Evolutionary conservation across 1,140 invertebrate species (phyloP).

Genomic region (Riptortus pedestris): DNA sequence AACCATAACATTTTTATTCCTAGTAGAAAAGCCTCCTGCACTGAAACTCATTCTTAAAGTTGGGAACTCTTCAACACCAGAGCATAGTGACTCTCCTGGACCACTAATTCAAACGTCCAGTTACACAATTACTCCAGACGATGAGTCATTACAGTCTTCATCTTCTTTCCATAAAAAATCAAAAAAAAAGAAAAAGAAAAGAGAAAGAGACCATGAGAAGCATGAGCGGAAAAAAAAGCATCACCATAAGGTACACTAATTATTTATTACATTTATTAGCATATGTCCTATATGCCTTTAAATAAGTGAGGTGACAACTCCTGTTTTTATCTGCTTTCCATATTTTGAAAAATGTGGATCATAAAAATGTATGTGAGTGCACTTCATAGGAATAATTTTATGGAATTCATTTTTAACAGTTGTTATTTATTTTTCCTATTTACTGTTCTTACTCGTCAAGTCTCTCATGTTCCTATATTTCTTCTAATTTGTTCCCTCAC

Average conservation of each 20-base stretch:
- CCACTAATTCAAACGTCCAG: conserved; percentile 21
- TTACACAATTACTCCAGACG: conserved; percentile 28
- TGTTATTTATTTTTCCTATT: too few species aligned
- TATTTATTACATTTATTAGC: too few species aligned
- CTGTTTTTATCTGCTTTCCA: too few species aligned
- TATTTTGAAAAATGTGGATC: too few species aligned
- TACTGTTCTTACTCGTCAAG: too few species aligned
- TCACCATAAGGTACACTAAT: conserved; percentile 42
- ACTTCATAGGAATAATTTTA: too few species aligned
- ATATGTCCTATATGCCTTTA: conserved; percentile 10
- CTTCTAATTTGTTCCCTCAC: too few species aligned
- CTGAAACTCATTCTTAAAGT: conserved; percentile 74
- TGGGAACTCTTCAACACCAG: conserved; percentile 55
- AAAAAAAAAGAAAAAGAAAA: conserved; percentile 36
- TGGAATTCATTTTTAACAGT: too few species aligned
- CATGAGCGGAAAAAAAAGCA: conserved; percentile 36
- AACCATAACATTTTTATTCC: not conserved
- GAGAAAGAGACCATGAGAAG: conserved; percentile 33
- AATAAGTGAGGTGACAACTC: not conserved
- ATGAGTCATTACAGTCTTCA: conserved; percentile 30
- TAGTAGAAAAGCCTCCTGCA: conserved; percentile 43
- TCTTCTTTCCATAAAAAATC: conserved; percentile 28
- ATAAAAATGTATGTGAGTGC: too few species aligned
- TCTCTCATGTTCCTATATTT: too few species aligned
- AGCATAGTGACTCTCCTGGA: conserved; percentile 47